Percentiles rank a stretch among this genome's conserved stretches.
Evolutionary conservation across 2,797 vertebrate species (phyloP).

Genomic region (Sarcophilus harrisii): DNA sequence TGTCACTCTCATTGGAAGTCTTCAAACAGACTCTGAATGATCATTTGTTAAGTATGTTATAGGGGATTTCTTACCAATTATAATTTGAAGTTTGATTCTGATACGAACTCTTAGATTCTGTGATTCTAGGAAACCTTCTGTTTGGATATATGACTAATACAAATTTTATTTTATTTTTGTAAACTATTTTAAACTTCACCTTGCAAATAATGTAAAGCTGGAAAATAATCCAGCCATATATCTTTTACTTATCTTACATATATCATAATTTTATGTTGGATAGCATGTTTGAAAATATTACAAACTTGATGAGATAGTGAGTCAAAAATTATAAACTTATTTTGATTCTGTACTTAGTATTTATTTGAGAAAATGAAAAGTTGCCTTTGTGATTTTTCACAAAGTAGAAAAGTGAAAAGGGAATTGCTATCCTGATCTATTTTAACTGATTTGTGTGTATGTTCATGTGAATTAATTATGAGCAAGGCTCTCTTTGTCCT

Average conservation of each 20-base stretch:
- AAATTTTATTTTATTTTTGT: background rate
- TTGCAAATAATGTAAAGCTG: background rate
- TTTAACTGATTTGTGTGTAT: too few species aligned
- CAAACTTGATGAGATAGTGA: background rate
- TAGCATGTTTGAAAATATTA: background rate
- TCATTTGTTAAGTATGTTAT: too few species aligned
- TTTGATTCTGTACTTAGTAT: background rate
- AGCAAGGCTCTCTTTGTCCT: background rate
- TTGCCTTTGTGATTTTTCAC: too few species aligned
- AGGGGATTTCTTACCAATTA: too few species aligned
- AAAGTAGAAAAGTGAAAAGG: background rate
- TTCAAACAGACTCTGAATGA: too few species aligned
- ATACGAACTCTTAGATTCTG: too few species aligned
- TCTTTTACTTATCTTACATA: background rate
- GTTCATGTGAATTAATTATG: too few species aligned
- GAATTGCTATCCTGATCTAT: fast-evolving
- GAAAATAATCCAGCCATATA: background rate
- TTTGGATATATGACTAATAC: too few species aligned
- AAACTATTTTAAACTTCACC: background rate
- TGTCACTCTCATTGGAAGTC: too few species aligned
- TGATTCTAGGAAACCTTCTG: too few species aligned
- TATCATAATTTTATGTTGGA: background rate
- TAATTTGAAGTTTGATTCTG: too few species aligned
- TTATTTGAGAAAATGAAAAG: background rate
- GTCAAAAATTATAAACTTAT: background rate